phyloP scores from a whole-genome alignment of 2,888 invertebrate genomes.

The Eilema sororculum region DNA sequence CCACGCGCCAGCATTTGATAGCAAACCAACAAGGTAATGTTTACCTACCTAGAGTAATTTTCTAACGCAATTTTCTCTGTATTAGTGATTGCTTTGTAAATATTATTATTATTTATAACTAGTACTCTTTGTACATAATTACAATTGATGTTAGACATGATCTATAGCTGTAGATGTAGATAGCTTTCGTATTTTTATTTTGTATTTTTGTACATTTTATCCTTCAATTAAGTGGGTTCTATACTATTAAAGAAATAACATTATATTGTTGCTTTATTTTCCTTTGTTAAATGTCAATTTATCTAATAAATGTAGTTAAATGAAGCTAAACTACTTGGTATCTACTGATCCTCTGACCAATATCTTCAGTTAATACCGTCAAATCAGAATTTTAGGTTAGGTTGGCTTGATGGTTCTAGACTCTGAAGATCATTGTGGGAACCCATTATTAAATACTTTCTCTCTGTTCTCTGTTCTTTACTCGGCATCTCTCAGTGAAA shows the following conservation, averaged over 20 bases:
- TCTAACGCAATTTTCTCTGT: conserved; percentile 55
- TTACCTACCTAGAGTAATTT: conserved; percentile 56
- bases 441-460: neutral
- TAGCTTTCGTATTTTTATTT: conserved; percentile 56
- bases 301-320: no score
- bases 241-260: conserved; percentile 55
- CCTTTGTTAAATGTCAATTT: neutral
- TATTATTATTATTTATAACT: conserved; percentile 75
- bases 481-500: no score
- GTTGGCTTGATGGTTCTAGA: neutral
- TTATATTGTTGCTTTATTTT: conserved; percentile 26
- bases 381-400: neutral
- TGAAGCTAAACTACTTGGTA: no score
- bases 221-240: conserved; percentile 59
- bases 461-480: no score
- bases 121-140: conserved; percentile 69
- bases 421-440: neutral
- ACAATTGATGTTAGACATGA: conserved; percentile 46
- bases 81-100: conserved; percentile 73
- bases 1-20: conserved; percentile 47
- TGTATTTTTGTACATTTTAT: conserved; percentile 64
- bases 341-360: no score
- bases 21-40: conserved; percentile 57
- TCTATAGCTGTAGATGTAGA: conserved; percentile 64
- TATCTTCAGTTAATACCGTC: neutral